These are phyloP conservation scores for Plecturocebus donacophilus DNA, from an alignment of 2,113 vertebrate genomes.

Conservation along the genomic window DNA sequence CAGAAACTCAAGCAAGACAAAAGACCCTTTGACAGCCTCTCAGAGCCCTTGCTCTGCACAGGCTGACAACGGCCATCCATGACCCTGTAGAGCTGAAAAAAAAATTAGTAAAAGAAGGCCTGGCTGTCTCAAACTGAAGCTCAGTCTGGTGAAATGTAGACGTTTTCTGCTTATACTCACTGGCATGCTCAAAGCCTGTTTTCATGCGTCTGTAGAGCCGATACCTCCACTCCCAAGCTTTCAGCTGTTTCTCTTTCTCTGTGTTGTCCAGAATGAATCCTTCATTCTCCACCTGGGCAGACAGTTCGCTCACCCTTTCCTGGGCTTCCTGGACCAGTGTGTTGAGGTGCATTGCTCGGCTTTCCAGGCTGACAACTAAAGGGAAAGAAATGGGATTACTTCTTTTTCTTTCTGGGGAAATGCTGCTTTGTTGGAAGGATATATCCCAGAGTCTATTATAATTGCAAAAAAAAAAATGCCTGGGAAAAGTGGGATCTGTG, in stretches of 20 bases:
- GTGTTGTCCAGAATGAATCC: conserved; percentile 88
- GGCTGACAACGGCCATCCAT: conserved; percentile 61
- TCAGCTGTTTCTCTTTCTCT: conserved; percentile 93
- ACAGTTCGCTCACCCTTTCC: conserved; percentile 88
- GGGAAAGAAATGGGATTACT: conserved; percentile 48
- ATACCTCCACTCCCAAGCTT: conserved; percentile 95
- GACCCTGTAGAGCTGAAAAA: background rate
- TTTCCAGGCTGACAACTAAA: conserved; percentile 91
- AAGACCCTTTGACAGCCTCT: conserved; percentile 60
- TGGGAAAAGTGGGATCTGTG: background rate
- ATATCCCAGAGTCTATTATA: background rate
- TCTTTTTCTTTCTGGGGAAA: background rate
- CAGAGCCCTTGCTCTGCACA: conserved; percentile 33
- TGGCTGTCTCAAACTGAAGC: conserved; percentile 17
- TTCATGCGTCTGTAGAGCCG: conserved; percentile 96
- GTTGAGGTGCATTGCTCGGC: conserved; percentile 90
- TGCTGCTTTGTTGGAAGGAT: background rate
- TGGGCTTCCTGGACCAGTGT: conserved; percentile 92
- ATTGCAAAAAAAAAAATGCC: background rate
- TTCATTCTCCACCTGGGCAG: conserved; percentile 88
- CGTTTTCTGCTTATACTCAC: conserved; percentile 86
- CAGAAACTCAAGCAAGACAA: conserved; percentile 73
- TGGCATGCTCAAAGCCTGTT: conserved; percentile 92
- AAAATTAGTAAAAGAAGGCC: conserved; percentile 8
- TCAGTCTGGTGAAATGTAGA: background rate